A percentile compares a stretch with the other conserved stretches of the same genome.
These are phyloP conservation scores for Barnardius zonarius DNA, from an alignment of 2,113 vertebrate genomes.

Conservation along the genomic window DNA sequence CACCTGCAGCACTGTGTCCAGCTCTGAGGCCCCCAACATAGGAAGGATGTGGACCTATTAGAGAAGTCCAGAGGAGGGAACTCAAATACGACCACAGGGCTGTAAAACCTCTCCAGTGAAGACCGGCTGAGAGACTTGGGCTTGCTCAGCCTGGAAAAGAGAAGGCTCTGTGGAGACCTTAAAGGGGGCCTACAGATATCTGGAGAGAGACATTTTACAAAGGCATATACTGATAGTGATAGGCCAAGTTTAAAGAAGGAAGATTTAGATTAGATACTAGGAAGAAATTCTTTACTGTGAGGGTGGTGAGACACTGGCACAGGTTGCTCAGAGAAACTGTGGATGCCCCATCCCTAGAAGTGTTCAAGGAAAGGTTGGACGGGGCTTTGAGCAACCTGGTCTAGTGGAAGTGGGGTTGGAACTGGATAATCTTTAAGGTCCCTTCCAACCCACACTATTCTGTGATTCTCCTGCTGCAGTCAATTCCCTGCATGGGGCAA, in stretches of 20 bases:
- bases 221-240: neutral
- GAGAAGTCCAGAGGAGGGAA: neutral
- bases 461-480: neutral
- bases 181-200: neutral
- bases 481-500: neutral
- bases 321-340: neutral
- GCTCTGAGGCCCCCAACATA: neutral
- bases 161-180: neutral
- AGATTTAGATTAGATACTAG: neutral
- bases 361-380: neutral
- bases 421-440: neutral
- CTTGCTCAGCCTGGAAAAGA: neutral
- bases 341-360: neutral
- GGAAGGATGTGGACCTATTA: neutral
- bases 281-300: neutral
- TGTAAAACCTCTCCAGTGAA: neutral
- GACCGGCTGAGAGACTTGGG: neutral
- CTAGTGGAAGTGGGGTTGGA: neutral
- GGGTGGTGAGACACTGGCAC: neutral
- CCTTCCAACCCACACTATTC: neutral
- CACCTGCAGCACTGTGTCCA: neutral
- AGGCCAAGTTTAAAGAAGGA: neutral
- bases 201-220: neutral
- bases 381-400: neutral
- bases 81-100: neutral